Evolutionary conservation across 2,797 vertebrate species (phyloP).

Genomic region (Phataginus tetradactyla): DNA sequence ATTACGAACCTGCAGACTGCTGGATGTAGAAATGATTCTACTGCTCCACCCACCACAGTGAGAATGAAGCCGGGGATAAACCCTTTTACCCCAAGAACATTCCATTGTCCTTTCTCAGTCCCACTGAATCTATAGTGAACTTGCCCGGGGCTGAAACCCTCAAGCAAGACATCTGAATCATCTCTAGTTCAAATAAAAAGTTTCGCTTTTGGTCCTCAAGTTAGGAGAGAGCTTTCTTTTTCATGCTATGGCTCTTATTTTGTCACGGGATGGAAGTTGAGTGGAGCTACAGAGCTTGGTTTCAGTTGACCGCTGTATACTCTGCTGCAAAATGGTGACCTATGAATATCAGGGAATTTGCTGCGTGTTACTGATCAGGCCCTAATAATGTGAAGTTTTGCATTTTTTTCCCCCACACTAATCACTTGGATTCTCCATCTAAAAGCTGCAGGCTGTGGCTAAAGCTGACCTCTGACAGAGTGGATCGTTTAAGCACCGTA

Average conservation of each 20-base stretch:
- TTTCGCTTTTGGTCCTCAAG: background rate
- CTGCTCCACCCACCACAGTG: too few relatives aligned
- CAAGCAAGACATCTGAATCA: background rate
- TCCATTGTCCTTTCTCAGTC: too few relatives aligned
- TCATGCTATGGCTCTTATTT: background rate
- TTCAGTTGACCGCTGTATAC: fast-evolving
- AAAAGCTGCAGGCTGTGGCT: background rate
- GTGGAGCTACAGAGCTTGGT: background rate
- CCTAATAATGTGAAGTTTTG: background rate
- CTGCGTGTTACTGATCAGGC: background rate
- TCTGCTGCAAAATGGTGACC: background rate
- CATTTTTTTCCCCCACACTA: background rate
- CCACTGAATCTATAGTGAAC: too few relatives aligned
- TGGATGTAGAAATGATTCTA: too few relatives aligned
- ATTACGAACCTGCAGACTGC: too few relatives aligned
- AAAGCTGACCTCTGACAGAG: background rate
- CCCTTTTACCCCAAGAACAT: too few relatives aligned
- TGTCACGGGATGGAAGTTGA: background rate
- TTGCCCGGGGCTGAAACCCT: too few relatives aligned
- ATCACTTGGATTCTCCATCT: background rate
- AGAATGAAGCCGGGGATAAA: too few relatives aligned
- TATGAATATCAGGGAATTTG: background rate
- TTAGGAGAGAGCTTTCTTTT: background rate
- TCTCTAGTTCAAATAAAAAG: background rate
- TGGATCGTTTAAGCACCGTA: background rate